Conservation (phyloP, 2,113 vertebrate genomes). For the Symphodus melops region DNA sequence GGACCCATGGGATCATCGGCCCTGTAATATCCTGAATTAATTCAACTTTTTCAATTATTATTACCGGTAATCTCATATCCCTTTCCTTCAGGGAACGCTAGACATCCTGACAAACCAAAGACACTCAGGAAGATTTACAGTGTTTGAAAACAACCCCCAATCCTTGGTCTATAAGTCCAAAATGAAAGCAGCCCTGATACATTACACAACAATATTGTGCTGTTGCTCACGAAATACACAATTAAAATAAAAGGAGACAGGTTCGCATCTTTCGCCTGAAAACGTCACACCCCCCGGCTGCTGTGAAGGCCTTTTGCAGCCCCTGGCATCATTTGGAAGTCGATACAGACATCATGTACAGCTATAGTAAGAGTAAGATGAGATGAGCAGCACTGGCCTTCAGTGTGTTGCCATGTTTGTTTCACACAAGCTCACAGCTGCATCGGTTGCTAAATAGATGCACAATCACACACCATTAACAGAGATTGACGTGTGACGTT, state of each 20-base stretch:
- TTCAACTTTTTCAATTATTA: no score
- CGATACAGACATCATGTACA: constrained; percentile 20
- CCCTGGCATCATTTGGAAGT: constrained; percentile 26
- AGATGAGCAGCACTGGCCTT: constrained; percentile 38
- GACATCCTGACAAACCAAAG: no score
- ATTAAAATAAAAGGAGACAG: neutral
- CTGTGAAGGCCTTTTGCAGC: constrained; percentile 9
- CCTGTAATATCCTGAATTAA: no score
- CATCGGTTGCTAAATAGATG: constrained; percentile 44
- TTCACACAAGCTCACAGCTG: constrained; percentile 41
- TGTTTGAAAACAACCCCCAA: no score
- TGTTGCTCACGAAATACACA: neutral
- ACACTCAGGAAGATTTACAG: no score
- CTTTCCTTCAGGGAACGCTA: no score
- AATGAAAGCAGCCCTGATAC: no score
- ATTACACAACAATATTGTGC: no score
- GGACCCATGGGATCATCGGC: no score
- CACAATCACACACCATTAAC: constrained; percentile 44
- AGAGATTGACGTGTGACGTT: constrained; percentile 81
- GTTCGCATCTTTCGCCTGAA: constrained; percentile 51
- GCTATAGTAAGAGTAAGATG: constrained; percentile 48
- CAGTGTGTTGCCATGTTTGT: constrained; percentile 22
- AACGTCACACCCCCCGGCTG: constrained; percentile 26
- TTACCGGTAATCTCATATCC: no score
- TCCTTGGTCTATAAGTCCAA: no score